phyloP scores from a whole-genome alignment of 2,113 vertebrate species.

The Sebastes fasciatus region DNA sequence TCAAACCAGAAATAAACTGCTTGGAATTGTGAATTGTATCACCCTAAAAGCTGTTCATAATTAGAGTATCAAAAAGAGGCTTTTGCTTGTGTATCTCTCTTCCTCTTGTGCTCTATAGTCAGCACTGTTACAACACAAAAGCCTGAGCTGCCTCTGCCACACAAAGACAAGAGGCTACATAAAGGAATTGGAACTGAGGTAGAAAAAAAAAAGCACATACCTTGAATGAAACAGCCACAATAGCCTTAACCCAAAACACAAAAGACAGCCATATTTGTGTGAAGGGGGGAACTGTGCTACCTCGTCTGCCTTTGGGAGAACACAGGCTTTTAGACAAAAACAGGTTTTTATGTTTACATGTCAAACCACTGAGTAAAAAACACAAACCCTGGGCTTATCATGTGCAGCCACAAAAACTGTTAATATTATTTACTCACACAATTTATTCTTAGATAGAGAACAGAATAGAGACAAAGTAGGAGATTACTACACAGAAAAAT shows the following conservation, averaged over 20 bases:
- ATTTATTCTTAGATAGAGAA: neutral
- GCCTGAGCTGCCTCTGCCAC: constrained; percentile 57
- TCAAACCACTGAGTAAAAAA: constrained; percentile 32
- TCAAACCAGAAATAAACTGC: constrained; percentile 22
- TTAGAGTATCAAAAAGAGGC: constrained; percentile 56
- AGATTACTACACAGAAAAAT: constrained; percentile 2
- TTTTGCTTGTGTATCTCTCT: constrained; percentile 43
- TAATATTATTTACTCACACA: neutral
- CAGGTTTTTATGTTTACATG: constrained; percentile 48
- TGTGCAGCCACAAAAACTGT: neutral
- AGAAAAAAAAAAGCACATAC: constrained; percentile 10
- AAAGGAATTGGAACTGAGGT: constrained; percentile 47
- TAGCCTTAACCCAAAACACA: constrained; percentile 62
- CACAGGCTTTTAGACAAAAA: constrained; percentile 40
- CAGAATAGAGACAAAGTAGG: neutral
- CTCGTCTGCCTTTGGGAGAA: constrained; percentile 22
- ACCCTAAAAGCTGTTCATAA: constrained; percentile 56
- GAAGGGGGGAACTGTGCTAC: constrained; percentile 42
- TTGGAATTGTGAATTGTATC: constrained; percentile 24
- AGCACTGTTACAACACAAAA: constrained; percentile 54
- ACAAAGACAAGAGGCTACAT: constrained; percentile 65
- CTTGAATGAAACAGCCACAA: constrained; percentile 55
- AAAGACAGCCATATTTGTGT: constrained; percentile 58
- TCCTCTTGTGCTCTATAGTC: constrained; percentile 50
- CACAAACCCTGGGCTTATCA: neutral